Evolutionary conservation across 30 jellyfish, hydroid and myxozoan genomes (phyloP), one percentile per base, ranked within the genome.

Genomic region (Catostylus mosaicus): DNA sequence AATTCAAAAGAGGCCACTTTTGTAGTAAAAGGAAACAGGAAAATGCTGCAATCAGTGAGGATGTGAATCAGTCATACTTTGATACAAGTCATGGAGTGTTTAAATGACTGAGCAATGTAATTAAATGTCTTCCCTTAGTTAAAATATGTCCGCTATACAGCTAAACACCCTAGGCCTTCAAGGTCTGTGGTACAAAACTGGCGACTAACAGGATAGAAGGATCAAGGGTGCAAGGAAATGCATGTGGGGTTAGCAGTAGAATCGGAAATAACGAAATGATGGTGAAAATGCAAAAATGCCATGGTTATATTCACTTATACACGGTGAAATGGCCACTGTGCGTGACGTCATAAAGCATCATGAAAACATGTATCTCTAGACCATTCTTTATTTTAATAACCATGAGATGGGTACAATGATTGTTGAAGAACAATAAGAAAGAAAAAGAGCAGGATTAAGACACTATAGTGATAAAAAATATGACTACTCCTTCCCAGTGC

Each of bases 141-240:
- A 27, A 48, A 48, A 9, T 48, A 48, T 48, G 63, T 48, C 63
- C 63, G 63, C 26, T 22, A 59, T 59, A 22, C 7, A 7, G 71
- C 36, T 18, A 59, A 24, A 27, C 71, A 10, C 71, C 20, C 32
- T 27, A 59, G 35, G 71, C 35, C 38, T 23, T 59, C 29, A 16
- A 1, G 71, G 26, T 27, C 23, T 59, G 38, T 59, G 80, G 30
- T 48, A 68, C 65, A 19, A 10, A 36, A 2, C n/a, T 68, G 61
- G 80, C 65, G 80, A 36, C 80, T 9, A 34, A 3, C 64, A 34
- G 65, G 80, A 68, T 23, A 68, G 64, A 37, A 11, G 45, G 45
- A 34, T 48, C 37, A 23, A 27, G 40, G 26, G 65, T 33, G 26
- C n/a, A 32, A 18, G 80, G 65, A 68, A 68, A 36, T 68, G 65